Evolutionary conservation across 2,888 invertebrate genomes (phyloP).

Genomic region (Sinodicranocentrus sp.): DNA sequence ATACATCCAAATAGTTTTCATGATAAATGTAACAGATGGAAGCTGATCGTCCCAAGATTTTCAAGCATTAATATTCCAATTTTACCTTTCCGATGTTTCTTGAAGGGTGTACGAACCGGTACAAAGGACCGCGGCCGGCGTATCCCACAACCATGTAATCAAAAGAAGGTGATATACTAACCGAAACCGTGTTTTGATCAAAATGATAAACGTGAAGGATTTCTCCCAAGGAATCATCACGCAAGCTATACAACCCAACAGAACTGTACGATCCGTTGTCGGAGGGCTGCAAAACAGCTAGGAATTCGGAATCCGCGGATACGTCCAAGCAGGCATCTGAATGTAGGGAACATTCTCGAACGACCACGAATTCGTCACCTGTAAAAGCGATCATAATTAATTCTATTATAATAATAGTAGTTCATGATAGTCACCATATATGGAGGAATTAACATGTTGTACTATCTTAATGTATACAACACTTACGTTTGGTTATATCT

Average conservation of each 20-base stretch:
- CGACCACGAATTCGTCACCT: slow-evolving; percentile 70
- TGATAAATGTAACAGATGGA: background rate
- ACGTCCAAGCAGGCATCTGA: slow-evolving; percentile 75
- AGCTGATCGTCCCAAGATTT: background rate
- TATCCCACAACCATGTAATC: slow-evolving; percentile 76
- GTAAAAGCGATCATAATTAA: too few species aligned
- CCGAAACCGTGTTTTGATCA: slow-evolving; percentile 76
- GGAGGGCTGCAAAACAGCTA: slow-evolving; percentile 75
- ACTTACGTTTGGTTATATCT: slow-evolving; percentile 72
- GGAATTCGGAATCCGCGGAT: slow-evolving; percentile 72
- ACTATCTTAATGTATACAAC: background rate
- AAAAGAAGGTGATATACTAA: slow-evolving; percentile 74
- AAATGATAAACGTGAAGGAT: slow-evolving; percentile 73
- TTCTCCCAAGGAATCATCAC: slow-evolving; percentile 73
- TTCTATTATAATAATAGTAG: too few species aligned
- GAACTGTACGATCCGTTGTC: slow-evolving; percentile 74
- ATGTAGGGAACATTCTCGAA: slow-evolving; percentile 73
- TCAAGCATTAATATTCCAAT: background rate
- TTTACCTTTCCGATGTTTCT: slow-evolving; percentile 73
- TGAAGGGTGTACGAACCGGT: slow-evolving; percentile 74
- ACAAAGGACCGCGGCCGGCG: slow-evolving; percentile 76
- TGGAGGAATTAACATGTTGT: too few species aligned
- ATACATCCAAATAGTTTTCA: too few species aligned
- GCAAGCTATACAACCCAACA: slow-evolving; percentile 74
- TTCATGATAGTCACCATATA: too few species aligned